Percentiles rank a stretch among this genome's conserved stretches.
Conservation (phyloP, 1,140 invertebrate genomes). For the Drosophila lowei region DNA sequence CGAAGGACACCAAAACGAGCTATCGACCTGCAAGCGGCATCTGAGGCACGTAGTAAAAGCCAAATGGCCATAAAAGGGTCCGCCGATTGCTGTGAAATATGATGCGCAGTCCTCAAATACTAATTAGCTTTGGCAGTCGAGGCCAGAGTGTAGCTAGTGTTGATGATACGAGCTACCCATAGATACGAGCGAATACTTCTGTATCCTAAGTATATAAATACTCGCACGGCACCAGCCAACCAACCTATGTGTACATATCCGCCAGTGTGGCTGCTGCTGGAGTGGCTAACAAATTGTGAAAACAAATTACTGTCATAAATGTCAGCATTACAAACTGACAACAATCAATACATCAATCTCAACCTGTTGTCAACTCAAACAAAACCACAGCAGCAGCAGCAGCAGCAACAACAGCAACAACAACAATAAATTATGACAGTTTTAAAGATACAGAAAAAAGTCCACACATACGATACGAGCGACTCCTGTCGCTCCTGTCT, state of each 20-base stretch:
- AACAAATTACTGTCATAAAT: slow-evolving; percentile 81
- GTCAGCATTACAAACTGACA: slow-evolving; percentile 78
- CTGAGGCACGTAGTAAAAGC: slow-evolving; percentile 71
- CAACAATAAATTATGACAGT: slow-evolving; percentile 76
- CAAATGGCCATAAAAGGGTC: slow-evolving; percentile 68
- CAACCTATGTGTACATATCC: slow-evolving; percentile 17
- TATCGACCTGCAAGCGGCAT: slow-evolving; percentile 59
- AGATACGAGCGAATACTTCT: neutral
- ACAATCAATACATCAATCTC: slow-evolving; percentile 79
- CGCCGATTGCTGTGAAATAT: slow-evolving; percentile 76
- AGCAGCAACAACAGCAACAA: slow-evolving; percentile 46
- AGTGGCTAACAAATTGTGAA: slow-evolving; percentile 72
- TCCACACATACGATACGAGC: neutral
- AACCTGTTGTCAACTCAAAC: slow-evolving; percentile 58
- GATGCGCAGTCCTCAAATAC: slow-evolving; percentile 58
- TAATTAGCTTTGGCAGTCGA: slow-evolving; percentile 62
- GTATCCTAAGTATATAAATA: too few relatives aligned
- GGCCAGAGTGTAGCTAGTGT: slow-evolving; percentile 17
- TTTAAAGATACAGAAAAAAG: slow-evolving; percentile 43
- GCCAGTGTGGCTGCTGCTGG: slow-evolving; percentile 20
- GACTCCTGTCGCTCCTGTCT: slow-evolving; percentile 18
- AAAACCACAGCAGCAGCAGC: slow-evolving; percentile 26
- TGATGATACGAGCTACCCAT: slow-evolving; percentile 9
- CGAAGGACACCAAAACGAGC: slow-evolving; percentile 74
- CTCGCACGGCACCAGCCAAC: slow-evolving; percentile 1